A percentile compares a stretch with the other conserved stretches of the same genome.
These are phyloP conservation scores for Phenganax marumi DNA, from an alignment of 92 coral and sea anemone species.

Conservation along the genomic window DNA sequence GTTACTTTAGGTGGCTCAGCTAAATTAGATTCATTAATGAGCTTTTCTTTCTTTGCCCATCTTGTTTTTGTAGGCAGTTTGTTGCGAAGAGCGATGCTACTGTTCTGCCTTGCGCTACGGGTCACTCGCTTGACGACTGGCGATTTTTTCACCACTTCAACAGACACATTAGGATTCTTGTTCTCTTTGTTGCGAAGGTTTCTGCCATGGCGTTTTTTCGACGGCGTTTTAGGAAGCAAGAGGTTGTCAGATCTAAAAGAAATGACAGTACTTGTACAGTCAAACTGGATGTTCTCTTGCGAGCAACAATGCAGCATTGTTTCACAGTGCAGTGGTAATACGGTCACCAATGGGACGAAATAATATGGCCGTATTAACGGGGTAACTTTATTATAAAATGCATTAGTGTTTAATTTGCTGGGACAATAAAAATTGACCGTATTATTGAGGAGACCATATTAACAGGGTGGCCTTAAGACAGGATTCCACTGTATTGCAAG, in stretches of 20 bases:
- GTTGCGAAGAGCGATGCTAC: not conserved
- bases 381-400: too few species aligned
- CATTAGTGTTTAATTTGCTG: too few species aligned
- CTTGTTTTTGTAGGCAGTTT: not conserved
- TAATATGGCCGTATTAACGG: too few species aligned
- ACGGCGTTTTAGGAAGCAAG: slow-evolving; percentile 1
- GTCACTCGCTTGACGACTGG: not conserved
- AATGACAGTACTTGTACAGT: not conserved
- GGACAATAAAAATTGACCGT: too few species aligned
- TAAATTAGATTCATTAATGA: not conserved
- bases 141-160: not conserved
- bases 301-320: too few species aligned
- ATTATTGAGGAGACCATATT: too few species aligned
- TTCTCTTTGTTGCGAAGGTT: not conserved
- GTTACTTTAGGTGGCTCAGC: not conserved
- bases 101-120: not conserved
- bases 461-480: too few species aligned
- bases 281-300: too few species aligned
- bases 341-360: too few species aligned
- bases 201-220: slow-evolving; percentile 4
- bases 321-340: too few species aligned
- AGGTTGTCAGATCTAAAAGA: slow-evolving; percentile 5
- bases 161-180: not conserved
- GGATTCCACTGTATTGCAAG: too few species aligned
- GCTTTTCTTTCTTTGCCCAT: not conserved